Conservation (phyloP, 2,113 vertebrate species). For the Tinamus guttatus region DNA sequence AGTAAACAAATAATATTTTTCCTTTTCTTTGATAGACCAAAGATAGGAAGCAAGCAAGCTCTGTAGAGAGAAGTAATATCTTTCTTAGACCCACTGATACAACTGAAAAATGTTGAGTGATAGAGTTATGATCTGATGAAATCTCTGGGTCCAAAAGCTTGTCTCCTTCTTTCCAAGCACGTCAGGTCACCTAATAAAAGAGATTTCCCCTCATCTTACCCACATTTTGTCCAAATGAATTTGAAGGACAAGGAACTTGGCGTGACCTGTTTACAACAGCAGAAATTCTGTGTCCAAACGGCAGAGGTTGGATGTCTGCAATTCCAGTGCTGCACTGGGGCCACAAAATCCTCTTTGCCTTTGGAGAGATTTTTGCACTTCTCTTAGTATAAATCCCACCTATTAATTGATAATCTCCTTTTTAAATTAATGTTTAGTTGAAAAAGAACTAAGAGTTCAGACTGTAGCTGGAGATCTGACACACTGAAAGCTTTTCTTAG, state of each 20-base stretch:
- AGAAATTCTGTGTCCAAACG: neutral
- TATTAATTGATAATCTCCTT: neutral
- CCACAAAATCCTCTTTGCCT: neutral
- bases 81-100: neutral
- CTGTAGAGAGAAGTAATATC: neutral
- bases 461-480: neutral
- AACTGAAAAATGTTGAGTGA: accelerated
- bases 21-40: neutral
- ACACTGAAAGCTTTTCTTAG: neutral
- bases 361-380: neutral
- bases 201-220: neutral
- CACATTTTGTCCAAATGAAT: neutral
- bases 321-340: neutral
- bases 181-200: neutral
- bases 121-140: neutral
- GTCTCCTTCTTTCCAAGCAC: neutral
- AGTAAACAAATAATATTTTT: neutral
- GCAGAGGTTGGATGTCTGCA: neutral
- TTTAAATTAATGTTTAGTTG: neutral
- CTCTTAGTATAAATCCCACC: too few relatives aligned
- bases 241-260: neutral
- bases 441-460: neutral
- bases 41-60: neutral
- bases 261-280: neutral
- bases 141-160: neutral